Base-by-base conservation (phyloP, 2,113 vertebrate genomes). In the Macquaria australasica region DNA sequence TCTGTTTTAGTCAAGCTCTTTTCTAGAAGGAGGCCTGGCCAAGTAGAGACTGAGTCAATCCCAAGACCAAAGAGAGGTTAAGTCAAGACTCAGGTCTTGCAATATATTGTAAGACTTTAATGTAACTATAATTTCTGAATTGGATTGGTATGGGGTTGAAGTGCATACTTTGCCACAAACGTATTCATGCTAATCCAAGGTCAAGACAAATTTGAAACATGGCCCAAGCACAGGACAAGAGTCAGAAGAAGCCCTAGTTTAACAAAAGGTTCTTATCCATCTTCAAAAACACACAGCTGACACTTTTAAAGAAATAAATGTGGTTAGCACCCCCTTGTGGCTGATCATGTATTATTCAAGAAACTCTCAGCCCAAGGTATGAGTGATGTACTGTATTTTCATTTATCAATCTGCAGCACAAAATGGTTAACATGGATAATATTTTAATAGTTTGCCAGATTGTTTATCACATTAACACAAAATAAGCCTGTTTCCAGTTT, bases 251-350 rank as follows among this genome's bases (percentile, higher is more conserved):
- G 16, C 10, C n/a, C 1, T 8, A 5, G 12, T 21, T 51, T 2
- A 72, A 55, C 10, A 15, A 50, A 82, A 67, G 12, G 12, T 39
- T 28, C 50, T 56, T 9, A 67, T 59, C 41, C 5, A 3, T 34
- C n/a, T 43, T 23, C 21, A 71, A 48, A 73, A 41, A 16, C 53
- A 51, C 21, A 45, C 18, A 77, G 45, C 3, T 51, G 7, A 71
- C 16, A 48, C 6, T 20, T 48, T 31, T 4, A 28, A 31, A 43
- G 14, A 69, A 59, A n/a, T 34, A 48, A 34, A 34, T 21, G 62
- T 74, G 1, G 6, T 58, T 81, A 43, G 86, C 79, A 31, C 84
- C 84, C 69, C 67, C 87, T 43, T 70, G 82, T 87, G 86, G 84
- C 23, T 45, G 21, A 73, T 69, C 11, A 16, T 45, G 12, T 63